A percentile compares a stretch with the other conserved stretches of the same genome.
phyloP scores from a whole-genome alignment of 2,797 vertebrate genomes.

The Merluccius polli region DNA sequence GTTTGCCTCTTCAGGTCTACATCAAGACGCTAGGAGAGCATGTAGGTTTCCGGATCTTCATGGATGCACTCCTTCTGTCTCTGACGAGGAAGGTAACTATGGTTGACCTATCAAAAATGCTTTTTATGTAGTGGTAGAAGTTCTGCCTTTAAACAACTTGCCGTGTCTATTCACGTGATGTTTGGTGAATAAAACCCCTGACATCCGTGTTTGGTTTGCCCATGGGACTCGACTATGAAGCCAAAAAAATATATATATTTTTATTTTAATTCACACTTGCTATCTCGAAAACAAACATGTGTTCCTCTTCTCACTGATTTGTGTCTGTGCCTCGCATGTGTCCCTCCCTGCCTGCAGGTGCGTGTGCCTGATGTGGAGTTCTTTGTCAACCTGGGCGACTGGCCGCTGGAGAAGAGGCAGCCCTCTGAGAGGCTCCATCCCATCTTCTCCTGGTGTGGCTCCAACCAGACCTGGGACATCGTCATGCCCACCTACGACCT shows the following conservation, averaged over 20 bases:
- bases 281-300: too few species aligned
- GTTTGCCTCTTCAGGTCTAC: conserved; percentile 76
- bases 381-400: conserved; percentile 96
- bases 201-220: too few species aligned
- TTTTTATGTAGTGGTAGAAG: too few species aligned
- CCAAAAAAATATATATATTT: too few species aligned
- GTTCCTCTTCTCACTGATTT: neutral
- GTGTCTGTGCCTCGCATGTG: neutral
- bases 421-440: conserved; percentile 78
- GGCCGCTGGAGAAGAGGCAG: conserved; percentile 93
- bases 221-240: too few species aligned
- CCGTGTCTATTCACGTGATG: too few species aligned
- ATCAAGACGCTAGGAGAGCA: conserved; percentile 92
- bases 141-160: too few species aligned
- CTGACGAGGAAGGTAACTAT: conserved; percentile 91
- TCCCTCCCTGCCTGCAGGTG: conserved; percentile 71
- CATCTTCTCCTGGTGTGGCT: conserved; percentile 98
- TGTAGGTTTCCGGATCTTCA: conserved; percentile 96
- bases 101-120: too few species aligned
- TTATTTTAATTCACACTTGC: too few species aligned
- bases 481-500: conserved; percentile 98
- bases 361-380: conserved; percentile 91
- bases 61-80: conserved; percentile 95
- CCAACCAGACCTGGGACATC: conserved; percentile 89
- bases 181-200: too few species aligned